Base-by-base conservation (phyloP, 2,888 invertebrate genomes). In the Lymantria monacha region DNA sequence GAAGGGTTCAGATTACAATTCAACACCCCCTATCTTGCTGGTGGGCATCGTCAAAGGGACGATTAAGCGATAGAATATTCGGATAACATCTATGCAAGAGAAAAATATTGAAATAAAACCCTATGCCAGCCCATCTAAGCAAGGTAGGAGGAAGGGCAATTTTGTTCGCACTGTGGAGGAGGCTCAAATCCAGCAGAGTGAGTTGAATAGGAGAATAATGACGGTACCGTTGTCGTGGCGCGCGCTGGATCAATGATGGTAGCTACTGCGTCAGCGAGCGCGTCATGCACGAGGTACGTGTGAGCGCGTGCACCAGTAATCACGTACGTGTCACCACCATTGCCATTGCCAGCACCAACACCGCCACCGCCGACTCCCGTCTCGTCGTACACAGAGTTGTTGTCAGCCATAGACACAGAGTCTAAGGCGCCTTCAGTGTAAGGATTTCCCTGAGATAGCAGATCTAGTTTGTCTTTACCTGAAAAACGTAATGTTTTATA, bases 261-360 rank as follows among this genome's bases (percentile, higher is more conserved):
- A 58, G 81, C 76, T 12, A 68, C 53, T 12, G 66, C 50, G 49
- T 75, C 79, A 15, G 70, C 73, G 30, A 87, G 74, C 59, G 81
- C 81, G 71, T 87, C 85, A 43, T 73, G 73, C 55, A 91, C 76
- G 51, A 83, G 71, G 72, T 86, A 88, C n/a, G 78, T 70, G 53
- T 81, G 72, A 41, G 84, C 81, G 42, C 83, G 76, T 48, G 75
- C 58, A 69, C 81, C 83, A 43, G 89, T 88, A 61, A 91, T 79
- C 53, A 92, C 88, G 82, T 85, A 92, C 40, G 90, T 90, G 63
- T 87, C 86, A 38, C 49, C 60, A 31, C 60, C 63, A 22, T 22
- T 22, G 22, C 22, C 22, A 5, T 22, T 22, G 3, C 22, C 22
- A 22, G 22, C 22, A 5, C 2, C 22, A 22, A 2, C 22, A 22